phyloP scores from a whole-genome alignment of 1,140 invertebrate species.

The Papilio xuthus region DNA sequence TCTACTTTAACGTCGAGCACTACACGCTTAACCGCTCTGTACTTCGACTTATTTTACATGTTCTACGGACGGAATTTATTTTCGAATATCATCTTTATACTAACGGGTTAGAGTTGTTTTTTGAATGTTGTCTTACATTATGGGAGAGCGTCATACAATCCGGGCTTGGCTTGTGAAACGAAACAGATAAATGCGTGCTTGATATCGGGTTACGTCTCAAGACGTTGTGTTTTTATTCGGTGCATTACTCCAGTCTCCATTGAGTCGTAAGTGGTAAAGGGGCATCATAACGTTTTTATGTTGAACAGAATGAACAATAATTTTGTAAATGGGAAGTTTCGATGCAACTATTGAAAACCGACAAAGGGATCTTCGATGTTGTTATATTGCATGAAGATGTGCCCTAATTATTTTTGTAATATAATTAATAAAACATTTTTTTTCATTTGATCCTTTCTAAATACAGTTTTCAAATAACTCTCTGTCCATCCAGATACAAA shows the following conservation, averaged over 20 bases:
- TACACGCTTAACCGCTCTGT: slow-evolving; percentile 52
- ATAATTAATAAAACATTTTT: no score
- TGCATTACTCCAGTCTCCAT: slow-evolving; percentile 40
- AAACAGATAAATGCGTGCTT: slow-evolving; percentile 73
- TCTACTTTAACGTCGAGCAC: slow-evolving; percentile 30
- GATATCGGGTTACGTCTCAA: slow-evolving; percentile 67
- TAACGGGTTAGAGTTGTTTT: slow-evolving; percentile 44
- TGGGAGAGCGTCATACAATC: slow-evolving; percentile 70
- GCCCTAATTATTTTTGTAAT: background rate
- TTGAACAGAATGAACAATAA: slow-evolving; percentile 24
- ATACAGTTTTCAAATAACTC: background rate
- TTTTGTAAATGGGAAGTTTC: slow-evolving; percentile 33
- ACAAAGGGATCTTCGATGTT: background rate
- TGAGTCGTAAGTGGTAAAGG: slow-evolving; percentile 43
- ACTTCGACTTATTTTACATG: slow-evolving; percentile 62
- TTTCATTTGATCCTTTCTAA: background rate
- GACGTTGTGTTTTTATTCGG: slow-evolving; percentile 48
- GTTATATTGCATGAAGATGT: background rate
- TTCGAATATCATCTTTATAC: slow-evolving; percentile 48
- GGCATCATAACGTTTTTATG: slow-evolving; percentile 31
- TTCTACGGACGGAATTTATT: slow-evolving; percentile 37
- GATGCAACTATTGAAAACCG: slow-evolving; percentile 10
- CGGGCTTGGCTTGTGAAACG: slow-evolving; percentile 66
- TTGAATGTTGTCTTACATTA: slow-evolving; percentile 37
- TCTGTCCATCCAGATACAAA: slow-evolving; percentile 1